These are phyloP conservation scores for Pampusana beccarii DNA, from an alignment of 2,113 vertebrate genomes.

Conservation along the genomic window DNA sequence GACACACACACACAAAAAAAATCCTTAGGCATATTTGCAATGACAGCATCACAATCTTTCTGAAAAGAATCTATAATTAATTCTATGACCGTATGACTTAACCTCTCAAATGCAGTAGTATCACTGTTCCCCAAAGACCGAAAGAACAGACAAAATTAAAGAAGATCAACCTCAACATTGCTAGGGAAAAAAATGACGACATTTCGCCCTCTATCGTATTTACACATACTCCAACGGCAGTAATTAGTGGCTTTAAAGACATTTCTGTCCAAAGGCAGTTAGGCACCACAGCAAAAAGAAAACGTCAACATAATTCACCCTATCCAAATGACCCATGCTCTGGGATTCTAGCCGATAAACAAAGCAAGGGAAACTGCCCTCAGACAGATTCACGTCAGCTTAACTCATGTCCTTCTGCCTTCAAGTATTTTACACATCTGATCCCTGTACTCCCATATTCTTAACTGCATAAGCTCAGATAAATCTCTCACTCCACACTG, in stretches of 20 bases:
- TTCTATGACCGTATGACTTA: not conserved
- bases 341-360: not conserved
- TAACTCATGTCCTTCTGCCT: not conserved
- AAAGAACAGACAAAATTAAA: not conserved
- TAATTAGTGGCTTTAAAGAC: slow-evolving; percentile 15
- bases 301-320: not conserved
- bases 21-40: not conserved
- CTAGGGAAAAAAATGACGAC: not conserved
- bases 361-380: not conserved
- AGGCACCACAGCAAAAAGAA: not conserved
- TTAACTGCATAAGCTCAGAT: not conserved
- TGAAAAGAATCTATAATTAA: not conserved
- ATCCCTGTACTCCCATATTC: not conserved
- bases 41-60: not conserved
- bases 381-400: slow-evolving; percentile 2
- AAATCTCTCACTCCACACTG: not conserved
- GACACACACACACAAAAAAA: not conserved
- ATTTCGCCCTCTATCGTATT: not conserved
- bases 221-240: not conserved
- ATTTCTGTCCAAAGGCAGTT: not conserved
- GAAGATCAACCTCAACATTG: not conserved
- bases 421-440: not conserved
- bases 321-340: not conserved
- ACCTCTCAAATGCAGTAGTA: not conserved
- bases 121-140: not conserved